Evolutionary conservation across 2,797 vertebrate genomes (phyloP), one percentile per base, ranked within the genome.

Genomic region (Clamator glandarius): DNA sequence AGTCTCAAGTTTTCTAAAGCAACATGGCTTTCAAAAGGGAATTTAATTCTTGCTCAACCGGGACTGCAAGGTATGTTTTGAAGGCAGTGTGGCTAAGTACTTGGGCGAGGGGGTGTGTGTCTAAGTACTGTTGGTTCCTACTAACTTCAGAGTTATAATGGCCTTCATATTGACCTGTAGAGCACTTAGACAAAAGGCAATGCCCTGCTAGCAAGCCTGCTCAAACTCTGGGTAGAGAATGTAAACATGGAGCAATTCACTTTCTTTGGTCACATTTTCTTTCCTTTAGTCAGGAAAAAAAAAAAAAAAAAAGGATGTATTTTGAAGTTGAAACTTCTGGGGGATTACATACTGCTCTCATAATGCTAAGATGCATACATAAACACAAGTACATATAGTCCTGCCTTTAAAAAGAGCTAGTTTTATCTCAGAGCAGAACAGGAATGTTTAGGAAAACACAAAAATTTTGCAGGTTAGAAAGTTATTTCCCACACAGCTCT

Each of bases 371-470:
- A 33, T 4, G 9, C 33, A 8, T 55, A 28, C 4, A 41, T 50
- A 52, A 80, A 64, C 31, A 77, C 3, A 70, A 83, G 20, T 16
- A 50, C 6, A 15, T 28, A 4, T 41, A 31, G 29, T 46, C 31
- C 52, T 57, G 12, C 36, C n/a, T 93, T 92, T 64, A 64, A 95
- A 94, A 16, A 25, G 23, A 11, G 9, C 29, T 61, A 39, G 51
- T 36, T 89, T 84, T 89, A 15, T 61, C 79, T 28, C 62, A 51
- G 54, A 84, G 21, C 41, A 90, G 26, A 87, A 90, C 21, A 85
- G 21, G 35, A 89, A 57, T 21, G 24, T 75, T 92, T 76, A 93
- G 39, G 58, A 90, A 92, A 92, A 85, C 41, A 87, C 15, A 70
- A 11, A 64, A 17, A 6, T 42, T 93, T 44, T 46, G 24, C 61